A percentile compares a stretch with the other conserved stretches of the same genome.
These are phyloP conservation scores for Dipodomys stephensi DNA, from an alignment of 2,113 vertebrate genomes.

Conservation along the genomic window DNA sequence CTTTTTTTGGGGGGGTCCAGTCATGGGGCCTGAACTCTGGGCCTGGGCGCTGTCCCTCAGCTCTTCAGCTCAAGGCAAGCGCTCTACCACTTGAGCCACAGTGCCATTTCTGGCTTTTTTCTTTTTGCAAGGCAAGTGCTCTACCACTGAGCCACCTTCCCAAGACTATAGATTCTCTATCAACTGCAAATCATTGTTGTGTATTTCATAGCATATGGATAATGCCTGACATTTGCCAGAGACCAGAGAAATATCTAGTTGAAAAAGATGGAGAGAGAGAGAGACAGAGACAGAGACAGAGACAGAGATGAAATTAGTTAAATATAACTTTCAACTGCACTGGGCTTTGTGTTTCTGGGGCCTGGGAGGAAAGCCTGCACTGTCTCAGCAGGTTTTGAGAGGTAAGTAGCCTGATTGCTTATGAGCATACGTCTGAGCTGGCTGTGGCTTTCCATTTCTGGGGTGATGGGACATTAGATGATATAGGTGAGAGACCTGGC, in stretches of 20 bases:
- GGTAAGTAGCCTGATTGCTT: background rate
- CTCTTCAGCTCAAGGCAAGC: no score
- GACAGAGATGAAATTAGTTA: background rate
- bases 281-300: no score
- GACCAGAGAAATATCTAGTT: background rate
- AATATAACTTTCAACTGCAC: background rate
- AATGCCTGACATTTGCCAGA: background rate
- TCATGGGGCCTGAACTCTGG: no score
- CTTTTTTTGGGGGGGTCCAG: no score
- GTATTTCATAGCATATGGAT: background rate
- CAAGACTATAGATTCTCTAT: background rate
- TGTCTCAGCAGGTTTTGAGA: background rate
- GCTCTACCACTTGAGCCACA: no score
- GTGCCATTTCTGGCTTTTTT: no score
- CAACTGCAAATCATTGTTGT: background rate
- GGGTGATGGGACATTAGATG: background rate
- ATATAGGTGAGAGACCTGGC: background rate
- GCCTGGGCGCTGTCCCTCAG: no score
- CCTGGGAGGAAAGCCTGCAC: background rate
- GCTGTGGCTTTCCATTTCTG: background rate
- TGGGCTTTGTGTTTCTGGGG: constrained; percentile 28
- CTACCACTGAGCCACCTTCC: no score
- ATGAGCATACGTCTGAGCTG: background rate
- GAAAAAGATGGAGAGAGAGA: no score
- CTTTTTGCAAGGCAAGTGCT: no score